These are phyloP conservation scores for Limnephilus rhombicus DNA, from an alignment of 2,888 invertebrate genomes.

Conservation along the genomic window DNA sequence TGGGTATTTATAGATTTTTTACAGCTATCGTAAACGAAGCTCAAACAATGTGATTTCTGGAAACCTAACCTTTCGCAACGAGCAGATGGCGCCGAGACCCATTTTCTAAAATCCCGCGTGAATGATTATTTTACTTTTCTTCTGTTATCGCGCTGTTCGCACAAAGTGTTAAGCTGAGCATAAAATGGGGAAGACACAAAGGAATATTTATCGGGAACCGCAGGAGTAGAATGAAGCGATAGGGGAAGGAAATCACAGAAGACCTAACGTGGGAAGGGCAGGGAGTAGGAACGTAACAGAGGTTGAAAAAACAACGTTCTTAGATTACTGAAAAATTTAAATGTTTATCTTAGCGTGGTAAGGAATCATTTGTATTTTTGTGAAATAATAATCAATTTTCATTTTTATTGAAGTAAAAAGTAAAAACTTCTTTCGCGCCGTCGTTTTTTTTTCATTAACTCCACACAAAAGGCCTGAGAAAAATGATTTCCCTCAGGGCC, in stretches of 20 bases:
- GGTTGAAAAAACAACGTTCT: not conserved
- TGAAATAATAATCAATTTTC: no score
- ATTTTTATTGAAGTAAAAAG: no score
- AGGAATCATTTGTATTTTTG: no score
- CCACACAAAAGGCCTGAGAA: no score
- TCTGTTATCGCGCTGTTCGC: slow-evolving; percentile 11
- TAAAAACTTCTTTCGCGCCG: no score
- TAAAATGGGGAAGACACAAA: slow-evolving; percentile 36
- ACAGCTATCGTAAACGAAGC: no score
- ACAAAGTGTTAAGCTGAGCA: slow-evolving; percentile 32
- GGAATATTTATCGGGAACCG: slow-evolving; percentile 34
- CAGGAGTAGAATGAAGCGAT: not conserved
- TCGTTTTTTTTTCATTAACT: no score
- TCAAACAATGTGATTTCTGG: no score
- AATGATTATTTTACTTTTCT: slow-evolving; percentile 26
- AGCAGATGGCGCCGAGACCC: not conserved
- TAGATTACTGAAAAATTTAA: not conserved
- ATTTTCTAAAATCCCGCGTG: not conserved
- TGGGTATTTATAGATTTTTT: no score
- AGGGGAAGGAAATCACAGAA: slow-evolving; percentile 12
- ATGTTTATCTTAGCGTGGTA: not conserved
- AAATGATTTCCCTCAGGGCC: no score
- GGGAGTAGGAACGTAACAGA: not conserved
- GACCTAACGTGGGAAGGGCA: not conserved
- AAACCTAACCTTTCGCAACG: not conserved